Evolutionary conservation across 2,888 invertebrate genomes (phyloP), one percentile per base, ranked within the genome.

Genomic region (Sialis fuliginosa): DNA sequence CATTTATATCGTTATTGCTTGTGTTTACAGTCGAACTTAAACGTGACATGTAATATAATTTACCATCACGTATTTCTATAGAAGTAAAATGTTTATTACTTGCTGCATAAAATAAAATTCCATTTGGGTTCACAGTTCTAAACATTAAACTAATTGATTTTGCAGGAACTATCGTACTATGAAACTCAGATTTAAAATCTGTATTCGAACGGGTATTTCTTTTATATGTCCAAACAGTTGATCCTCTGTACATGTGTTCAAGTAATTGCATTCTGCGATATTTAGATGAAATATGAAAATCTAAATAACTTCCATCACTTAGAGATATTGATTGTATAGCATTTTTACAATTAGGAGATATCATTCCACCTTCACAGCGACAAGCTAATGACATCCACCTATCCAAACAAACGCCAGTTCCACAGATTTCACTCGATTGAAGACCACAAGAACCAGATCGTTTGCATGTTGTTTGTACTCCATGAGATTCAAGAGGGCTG

Each of bases 31-130:
- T 66, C 6, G 77, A 74, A 46, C 83, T 81, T 55, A 87, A 75
- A 59, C 81, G 78, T 4, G 91, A 90, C 33, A 77, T 79, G 58
- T 91, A 92, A 34, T 78, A 71, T 33, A 92, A 67, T 58, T 80
- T 80, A 2, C 90, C 89, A 51, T 77, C 75, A 39, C 75, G 67
- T 22, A 92, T 62, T 67, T 90, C 85, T 48, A 92, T 70, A 2
- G 85, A 73, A 2, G 91, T 90, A 58, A 79, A 90, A 62, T 90
- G 86, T 60, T 85, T 85, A 57, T 88, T 86, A 35, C 87, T 89
- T 1, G 86, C 84, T 2, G 90, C 79, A 60, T 85, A 88, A 54
- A 93, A 71, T n/a, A 96, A 65, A 33, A 91, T 68, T 2, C 91
- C 93, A 57, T 84, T 77, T 40, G 73, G 69, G 58, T 78, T 77